phyloP scores from a whole-genome alignment of 2,113 vertebrate genomes.

The Pipa parva region DNA sequence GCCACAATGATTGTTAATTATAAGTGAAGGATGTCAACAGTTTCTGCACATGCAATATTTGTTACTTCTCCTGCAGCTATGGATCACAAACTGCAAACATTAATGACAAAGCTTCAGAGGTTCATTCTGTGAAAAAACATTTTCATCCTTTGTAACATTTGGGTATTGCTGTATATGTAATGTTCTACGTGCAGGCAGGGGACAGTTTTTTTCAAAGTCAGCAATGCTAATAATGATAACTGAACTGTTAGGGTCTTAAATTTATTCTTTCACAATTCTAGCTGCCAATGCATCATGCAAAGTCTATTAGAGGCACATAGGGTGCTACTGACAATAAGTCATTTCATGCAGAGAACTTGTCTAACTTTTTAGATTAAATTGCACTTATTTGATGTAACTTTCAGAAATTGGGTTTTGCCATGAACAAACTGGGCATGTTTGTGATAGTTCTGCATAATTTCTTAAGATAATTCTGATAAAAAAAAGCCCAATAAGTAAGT shows the following conservation, averaged over 20 bases:
- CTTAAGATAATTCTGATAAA: too few species aligned
- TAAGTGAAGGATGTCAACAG: neutral
- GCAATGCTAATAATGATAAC: neutral
- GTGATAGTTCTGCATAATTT: too few species aligned
- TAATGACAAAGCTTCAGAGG: neutral
- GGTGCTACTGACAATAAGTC: neutral
- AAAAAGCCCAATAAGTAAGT: too few species aligned
- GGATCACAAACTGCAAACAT: neutral
- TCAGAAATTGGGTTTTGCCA: too few species aligned
- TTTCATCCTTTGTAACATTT: neutral
- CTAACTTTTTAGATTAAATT: too few species aligned
- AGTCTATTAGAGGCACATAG: neutral
- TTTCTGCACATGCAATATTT: neutral
- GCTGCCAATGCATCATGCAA: neutral
- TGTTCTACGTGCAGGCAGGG: neutral
- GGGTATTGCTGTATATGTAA: neutral
- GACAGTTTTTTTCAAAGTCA: neutral
- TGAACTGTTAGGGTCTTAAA: neutral
- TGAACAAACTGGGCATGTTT: too few species aligned
- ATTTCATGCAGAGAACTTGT: neutral
- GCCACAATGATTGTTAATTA: constrained; percentile 5
- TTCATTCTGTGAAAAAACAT: neutral
- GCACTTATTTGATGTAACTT: neutral
- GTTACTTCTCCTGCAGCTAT: neutral
- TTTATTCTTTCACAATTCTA: neutral